These are phyloP conservation scores for Mythimna lalbum DNA, from an alignment of 2,888 invertebrate species.

Conservation along the genomic window DNA sequence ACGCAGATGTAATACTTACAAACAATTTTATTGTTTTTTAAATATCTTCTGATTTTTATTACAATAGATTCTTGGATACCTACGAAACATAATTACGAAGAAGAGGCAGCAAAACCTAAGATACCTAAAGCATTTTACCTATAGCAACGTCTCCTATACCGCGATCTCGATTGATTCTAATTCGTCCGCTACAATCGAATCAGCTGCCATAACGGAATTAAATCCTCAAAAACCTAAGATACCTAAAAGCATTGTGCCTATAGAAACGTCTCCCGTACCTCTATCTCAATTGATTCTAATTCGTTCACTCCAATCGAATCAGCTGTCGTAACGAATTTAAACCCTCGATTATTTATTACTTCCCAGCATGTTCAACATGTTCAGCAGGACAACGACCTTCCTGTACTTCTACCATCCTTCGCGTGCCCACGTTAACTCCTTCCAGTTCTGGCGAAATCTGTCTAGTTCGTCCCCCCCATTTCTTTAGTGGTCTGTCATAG, in stretches of 20 bases:
- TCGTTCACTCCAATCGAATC: background rate
- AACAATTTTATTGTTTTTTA: constrained; percentile 1
- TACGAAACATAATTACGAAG: background rate
- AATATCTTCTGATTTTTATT: constrained; percentile 1
- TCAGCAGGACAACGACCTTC: too few relatives aligned
- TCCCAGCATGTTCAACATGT: too few relatives aligned
- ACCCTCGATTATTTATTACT: too few relatives aligned
- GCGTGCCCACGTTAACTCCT: too few relatives aligned
- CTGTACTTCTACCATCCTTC: too few relatives aligned
- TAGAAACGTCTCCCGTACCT: too few relatives aligned
- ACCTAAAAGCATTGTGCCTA: background rate
- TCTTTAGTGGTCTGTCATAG: too few relatives aligned
- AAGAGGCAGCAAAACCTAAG: background rate
- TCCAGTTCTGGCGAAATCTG: too few relatives aligned
- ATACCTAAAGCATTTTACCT: background rate
- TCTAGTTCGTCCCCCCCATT: too few relatives aligned
- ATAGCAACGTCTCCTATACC: too few relatives aligned
- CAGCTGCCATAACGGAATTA: background rate
- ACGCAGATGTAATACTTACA: constrained; percentile 16
- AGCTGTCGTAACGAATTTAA: background rate
- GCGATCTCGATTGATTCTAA: too few relatives aligned
- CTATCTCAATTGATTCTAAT: too few relatives aligned
- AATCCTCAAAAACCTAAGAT: background rate
- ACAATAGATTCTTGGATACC: background rate
- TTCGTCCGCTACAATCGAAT: background rate